Evolutionary conservation across 2,797 vertebrate species (phyloP).

Genomic region (Liparis tanakae): DNA sequence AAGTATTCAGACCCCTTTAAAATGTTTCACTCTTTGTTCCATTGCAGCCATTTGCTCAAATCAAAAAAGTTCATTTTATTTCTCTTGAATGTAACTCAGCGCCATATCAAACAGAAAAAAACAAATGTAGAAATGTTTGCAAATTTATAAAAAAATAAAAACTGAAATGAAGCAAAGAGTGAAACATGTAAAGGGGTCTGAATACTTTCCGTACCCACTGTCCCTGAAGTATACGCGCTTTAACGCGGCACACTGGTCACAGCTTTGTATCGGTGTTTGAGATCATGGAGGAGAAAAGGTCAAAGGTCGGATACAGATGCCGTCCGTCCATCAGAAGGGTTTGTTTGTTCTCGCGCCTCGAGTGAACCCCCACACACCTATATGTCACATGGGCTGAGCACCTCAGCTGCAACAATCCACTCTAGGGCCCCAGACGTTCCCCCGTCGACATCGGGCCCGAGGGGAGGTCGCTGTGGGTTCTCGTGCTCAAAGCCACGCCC

Average conservation of each 20-base stretch:
- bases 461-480: constrained; percentile 59
- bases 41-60: too few relatives aligned
- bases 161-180: too few relatives aligned
- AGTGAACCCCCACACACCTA: constrained; percentile 38
- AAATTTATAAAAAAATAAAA: too few relatives aligned
- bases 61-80: too few relatives aligned
- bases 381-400: constrained; percentile 46
- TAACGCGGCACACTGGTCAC: background rate
- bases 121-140: too few relatives aligned
- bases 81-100: too few relatives aligned
- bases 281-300: constrained; percentile 18
- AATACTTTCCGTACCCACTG: too few relatives aligned
- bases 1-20: too few relatives aligned
- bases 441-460: constrained; percentile 47
- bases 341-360: constrained; percentile 52
- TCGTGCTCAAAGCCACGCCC: constrained; percentile 47
- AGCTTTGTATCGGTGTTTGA: background rate
- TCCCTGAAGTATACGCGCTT: background rate
- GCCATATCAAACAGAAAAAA: too few relatives aligned
- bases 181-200: too few relatives aligned
- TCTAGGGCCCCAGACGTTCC: constrained; percentile 37
- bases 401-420: constrained; percentile 46
- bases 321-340: constrained; percentile 35
- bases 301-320: constrained; percentile 16
- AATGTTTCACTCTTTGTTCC: too few relatives aligned